A percentile compares a stretch with the other conserved stretches of the same genome.
phyloP scores from a whole-genome alignment of 2,888 invertebrate species.

The Drosophila tripunctata region DNA sequence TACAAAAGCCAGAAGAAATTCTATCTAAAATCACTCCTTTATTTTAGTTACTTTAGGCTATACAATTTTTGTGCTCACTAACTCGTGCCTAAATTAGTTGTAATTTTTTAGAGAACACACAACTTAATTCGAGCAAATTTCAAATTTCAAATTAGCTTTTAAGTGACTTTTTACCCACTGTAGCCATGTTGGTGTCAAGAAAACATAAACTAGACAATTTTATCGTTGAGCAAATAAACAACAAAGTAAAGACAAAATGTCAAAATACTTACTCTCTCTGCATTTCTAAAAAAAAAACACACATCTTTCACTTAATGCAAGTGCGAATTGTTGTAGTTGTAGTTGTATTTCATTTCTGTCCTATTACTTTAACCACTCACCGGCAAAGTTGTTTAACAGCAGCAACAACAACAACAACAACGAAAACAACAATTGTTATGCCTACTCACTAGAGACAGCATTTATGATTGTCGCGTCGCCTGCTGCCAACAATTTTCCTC shows the following conservation, averaged over 20 bases:
- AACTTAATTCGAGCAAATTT: no score
- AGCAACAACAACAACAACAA: slow-evolving; percentile 3
- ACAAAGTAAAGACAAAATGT: neutral
- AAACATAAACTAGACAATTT: neutral
- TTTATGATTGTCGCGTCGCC: slow-evolving; percentile 26
- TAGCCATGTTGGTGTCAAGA: no score
- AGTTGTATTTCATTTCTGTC: slow-evolving; percentile 9
- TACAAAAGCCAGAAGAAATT: no score
- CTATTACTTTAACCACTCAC: slow-evolving; percentile 27
- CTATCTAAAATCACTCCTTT: no score
- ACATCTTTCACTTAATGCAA: slow-evolving; percentile 41
- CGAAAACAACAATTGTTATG: neutral
- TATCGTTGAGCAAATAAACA: neutral
- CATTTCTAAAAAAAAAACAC: slow-evolving; percentile 15
- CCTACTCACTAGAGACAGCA: slow-evolving; percentile 24
- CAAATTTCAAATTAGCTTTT: no score
- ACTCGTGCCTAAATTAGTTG: no score
- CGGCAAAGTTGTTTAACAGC: slow-evolving; percentile 45
- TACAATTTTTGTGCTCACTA: no score
- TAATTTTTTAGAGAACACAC: no score
- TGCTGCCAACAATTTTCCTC: slow-evolving; percentile 14
- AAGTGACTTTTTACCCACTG: no score
- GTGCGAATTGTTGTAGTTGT: neutral
- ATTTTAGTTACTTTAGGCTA: no score
- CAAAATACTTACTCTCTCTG: neutral